Percentiles rank a stretch among this genome's conserved stretches.
Conservation (phyloP, 2,888 invertebrate species). For the Eupithecia subfuscata region DNA sequence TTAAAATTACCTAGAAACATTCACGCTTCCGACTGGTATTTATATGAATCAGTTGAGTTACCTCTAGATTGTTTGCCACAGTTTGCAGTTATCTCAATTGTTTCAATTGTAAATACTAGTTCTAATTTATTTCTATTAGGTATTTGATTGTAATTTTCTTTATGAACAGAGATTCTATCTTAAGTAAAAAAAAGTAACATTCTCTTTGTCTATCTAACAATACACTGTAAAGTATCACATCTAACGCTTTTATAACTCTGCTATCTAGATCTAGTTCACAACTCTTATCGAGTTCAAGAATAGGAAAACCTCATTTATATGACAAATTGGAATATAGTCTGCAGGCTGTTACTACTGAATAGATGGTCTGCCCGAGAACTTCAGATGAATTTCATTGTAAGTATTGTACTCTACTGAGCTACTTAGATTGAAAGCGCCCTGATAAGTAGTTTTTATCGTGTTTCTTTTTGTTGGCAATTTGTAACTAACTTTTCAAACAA, state of each 20-base stretch:
- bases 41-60: no score
- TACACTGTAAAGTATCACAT: no score
- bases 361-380: not conserved
- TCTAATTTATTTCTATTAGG: no score
- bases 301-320: not conserved
- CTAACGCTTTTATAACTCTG: not conserved
- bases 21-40: no score
- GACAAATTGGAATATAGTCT: not conserved
- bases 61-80: no score
- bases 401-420: not conserved
- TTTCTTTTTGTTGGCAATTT: not conserved
- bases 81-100: no score
- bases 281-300: not conserved
- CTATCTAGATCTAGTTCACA: not conserved
- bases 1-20: no score
- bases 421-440: not conserved
- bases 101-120: no score
- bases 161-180: no score
- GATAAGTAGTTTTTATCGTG: not conserved
- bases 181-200: no score
- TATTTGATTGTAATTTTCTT: no score
- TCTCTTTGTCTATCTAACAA: no score
- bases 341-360: not conserved
- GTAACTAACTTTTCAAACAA: not conserved
- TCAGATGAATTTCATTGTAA: not conserved